Conservation (phyloP, 2,113 vertebrate species). For the Grammomys surdaster region DNA sequence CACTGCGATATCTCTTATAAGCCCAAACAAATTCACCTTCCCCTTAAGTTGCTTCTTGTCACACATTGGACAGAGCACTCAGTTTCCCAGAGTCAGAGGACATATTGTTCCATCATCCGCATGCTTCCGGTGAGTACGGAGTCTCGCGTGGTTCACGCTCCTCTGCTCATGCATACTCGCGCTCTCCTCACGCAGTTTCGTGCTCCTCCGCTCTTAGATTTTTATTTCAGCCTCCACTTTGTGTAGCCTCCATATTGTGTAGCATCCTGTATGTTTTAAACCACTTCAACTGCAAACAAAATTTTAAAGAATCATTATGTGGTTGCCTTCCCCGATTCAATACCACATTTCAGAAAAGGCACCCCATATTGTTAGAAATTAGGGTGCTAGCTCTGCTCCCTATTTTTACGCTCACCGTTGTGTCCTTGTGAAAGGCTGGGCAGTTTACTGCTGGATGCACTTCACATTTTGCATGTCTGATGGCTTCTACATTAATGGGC, state of each 20-base stretch:
- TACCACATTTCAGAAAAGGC: background rate
- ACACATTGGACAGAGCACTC: background rate
- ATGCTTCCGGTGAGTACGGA: fast-evolving
- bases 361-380: background rate
- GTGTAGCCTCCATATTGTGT: background rate
- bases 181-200: background rate
- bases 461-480: constrained; percentile 62
- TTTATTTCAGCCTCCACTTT: background rate
- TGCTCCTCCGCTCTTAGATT: background rate
- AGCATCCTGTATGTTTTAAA: background rate
- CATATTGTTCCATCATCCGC: background rate
- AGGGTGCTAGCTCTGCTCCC: background rate
- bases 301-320: constrained; percentile 3
- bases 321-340: background rate
- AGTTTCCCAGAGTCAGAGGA: background rate
- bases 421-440: constrained; percentile 35
- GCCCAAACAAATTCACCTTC: background rate
- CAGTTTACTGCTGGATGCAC: constrained; percentile 27
- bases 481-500: constrained; percentile 40
- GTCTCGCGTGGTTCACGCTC: background rate
- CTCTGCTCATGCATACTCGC: no score
- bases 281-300: background rate
- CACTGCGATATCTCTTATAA: no score
- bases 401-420: background rate
- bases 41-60: background rate